These are phyloP conservation scores for Podarcis lilfordi DNA, from an alignment of 2,797 vertebrate species.

Conservation along the genomic window DNA sequence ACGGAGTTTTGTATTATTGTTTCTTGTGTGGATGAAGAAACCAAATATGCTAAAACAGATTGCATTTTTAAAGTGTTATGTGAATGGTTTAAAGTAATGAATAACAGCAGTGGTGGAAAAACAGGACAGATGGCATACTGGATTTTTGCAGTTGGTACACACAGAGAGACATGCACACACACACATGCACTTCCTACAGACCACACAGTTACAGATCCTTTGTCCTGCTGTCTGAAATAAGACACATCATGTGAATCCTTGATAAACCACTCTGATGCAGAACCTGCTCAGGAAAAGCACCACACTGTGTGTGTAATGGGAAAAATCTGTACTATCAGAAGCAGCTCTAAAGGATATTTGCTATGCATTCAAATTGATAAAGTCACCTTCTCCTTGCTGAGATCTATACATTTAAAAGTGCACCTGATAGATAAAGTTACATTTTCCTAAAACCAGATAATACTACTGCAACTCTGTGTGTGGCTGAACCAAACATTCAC, in stretches of 20 bases:
- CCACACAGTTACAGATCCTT: not conserved
- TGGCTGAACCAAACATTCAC: not conserved
- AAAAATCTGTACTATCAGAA: not conserved
- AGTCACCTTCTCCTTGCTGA: not conserved
- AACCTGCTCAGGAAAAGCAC: not conserved
- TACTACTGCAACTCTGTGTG: not conserved
- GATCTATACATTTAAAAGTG: not conserved
- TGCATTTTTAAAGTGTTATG: not conserved
- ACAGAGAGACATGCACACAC: too few species aligned
- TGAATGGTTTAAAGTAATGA: not conserved
- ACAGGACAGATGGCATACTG: not conserved
- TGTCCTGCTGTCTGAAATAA: slow-evolving; percentile 7
- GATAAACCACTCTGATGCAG: not conserved
- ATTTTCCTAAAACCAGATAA: not conserved
- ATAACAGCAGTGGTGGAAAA: not conserved
- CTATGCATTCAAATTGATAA: fast-evolving
- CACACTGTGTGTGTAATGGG: not conserved
- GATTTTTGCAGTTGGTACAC: not conserved
- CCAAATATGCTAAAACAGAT: not conserved
- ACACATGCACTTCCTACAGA: not conserved
- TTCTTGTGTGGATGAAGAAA: not conserved
- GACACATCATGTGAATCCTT: not conserved
- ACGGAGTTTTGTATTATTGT: not conserved
- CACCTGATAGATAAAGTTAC: slow-evolving; percentile 24
- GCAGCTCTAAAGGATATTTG: not conserved